phyloP scores from a whole-genome alignment of 2,113 vertebrate species.

The Anolis carolinensis region DNA sequence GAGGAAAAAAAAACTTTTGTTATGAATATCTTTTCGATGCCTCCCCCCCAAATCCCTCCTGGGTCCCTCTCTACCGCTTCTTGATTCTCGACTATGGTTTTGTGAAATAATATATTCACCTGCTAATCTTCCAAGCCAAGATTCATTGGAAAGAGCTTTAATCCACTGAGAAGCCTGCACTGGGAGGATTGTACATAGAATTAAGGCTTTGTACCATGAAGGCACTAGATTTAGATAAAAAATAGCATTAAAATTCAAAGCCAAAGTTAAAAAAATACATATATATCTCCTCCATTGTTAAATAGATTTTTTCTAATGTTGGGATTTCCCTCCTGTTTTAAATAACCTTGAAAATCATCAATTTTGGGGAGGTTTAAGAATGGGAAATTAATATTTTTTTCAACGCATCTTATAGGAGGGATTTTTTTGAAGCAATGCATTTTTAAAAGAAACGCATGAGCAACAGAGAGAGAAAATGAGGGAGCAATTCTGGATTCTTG shows the following conservation, averaged over 20 bases:
- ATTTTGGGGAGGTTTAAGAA: no score
- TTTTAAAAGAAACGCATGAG: neutral
- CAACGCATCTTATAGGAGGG: neutral
- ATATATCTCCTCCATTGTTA: neutral
- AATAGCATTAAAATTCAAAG: slow-evolving; percentile 21
- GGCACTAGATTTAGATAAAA: slow-evolving; percentile 8
- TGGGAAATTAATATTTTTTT: slow-evolving; percentile 2
- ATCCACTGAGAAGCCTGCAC: slow-evolving; percentile 12
- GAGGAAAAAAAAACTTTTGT: slow-evolving; percentile 4
- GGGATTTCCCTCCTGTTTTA: neutral
- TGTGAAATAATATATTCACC: slow-evolving; percentile 43
- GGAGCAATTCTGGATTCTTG: neutral
- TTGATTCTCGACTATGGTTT: slow-evolving; percentile 24
- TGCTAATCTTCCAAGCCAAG: slow-evolving; percentile 27
- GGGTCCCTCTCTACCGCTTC: slow-evolving; percentile 24
- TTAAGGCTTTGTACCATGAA: slow-evolving; percentile 9
- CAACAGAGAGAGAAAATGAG: neutral
- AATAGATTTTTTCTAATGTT: neutral
- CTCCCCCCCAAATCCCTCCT: slow-evolving; percentile 9
- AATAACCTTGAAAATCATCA: neutral
- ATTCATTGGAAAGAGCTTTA: slow-evolving; percentile 45
- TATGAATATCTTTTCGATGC: slow-evolving; percentile 26
- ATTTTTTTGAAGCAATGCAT: neutral
- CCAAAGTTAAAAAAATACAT: neutral
- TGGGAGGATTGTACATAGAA: slow-evolving; percentile 10